These are phyloP conservation scores for Adrianichthys oophorus DNA, from an alignment of 2,797 vertebrate genomes.

Conservation along the genomic window DNA sequence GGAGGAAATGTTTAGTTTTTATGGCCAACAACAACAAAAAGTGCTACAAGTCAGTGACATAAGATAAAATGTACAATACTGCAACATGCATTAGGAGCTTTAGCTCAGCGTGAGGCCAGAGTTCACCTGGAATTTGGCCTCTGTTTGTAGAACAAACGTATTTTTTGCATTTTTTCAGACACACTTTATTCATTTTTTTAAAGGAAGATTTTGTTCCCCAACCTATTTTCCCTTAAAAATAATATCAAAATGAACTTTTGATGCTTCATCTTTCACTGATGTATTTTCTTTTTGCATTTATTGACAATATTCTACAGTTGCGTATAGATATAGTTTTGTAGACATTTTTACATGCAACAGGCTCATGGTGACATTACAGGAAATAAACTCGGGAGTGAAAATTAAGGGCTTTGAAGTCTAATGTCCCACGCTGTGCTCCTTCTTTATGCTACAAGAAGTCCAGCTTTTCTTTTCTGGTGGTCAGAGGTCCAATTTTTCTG, in stretches of 20 bases:
- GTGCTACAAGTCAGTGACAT: too few relatives aligned
- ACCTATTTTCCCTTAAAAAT: neutral
- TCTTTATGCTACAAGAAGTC: slow-evolving; percentile 1
- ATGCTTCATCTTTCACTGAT: neutral
- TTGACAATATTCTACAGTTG: neutral
- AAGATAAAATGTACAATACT: too few relatives aligned
- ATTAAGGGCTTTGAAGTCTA: too few relatives aligned
- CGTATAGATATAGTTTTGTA: neutral
- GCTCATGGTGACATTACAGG: neutral
- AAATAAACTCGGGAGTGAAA: neutral
- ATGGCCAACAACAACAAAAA: too few relatives aligned
- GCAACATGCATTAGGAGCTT: too few relatives aligned
- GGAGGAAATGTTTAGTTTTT: too few relatives aligned
- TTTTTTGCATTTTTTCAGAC: too few relatives aligned
- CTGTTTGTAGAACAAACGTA: too few relatives aligned
- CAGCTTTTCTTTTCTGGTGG: neutral
- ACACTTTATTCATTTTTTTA: too few relatives aligned
- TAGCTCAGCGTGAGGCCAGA: too few relatives aligned
- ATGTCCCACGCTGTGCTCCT: neutral
- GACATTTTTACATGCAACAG: slow-evolving; percentile 5
- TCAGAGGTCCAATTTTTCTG: neutral
- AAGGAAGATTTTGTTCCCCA: neutral
- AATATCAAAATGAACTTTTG: neutral
- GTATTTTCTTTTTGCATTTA: neutral
- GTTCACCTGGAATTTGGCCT: too few relatives aligned